phyloP scores from a whole-genome alignment of 2,113 vertebrate genomes.

The Notarius quadriscutis region DNA sequence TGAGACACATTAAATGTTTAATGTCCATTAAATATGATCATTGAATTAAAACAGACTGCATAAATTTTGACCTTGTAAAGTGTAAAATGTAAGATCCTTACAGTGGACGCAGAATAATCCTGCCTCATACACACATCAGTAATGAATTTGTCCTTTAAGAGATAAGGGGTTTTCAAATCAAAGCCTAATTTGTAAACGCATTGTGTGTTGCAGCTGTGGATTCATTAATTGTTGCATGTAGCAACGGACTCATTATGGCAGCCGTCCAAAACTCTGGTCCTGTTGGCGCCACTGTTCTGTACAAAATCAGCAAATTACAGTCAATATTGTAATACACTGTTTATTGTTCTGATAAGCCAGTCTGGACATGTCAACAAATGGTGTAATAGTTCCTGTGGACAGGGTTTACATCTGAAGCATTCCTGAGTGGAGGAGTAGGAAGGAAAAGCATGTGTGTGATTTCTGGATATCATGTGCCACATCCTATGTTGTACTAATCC shows the following conservation, averaged over 20 bases:
- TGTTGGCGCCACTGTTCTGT: neutral
- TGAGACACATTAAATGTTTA: neutral
- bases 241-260: constrained; percentile 19
- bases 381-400: neutral
- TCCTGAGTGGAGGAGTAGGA: neutral
- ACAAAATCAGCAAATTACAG: constrained; percentile 16
- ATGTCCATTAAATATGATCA: neutral
- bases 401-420: neutral
- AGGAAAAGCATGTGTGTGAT: neutral
- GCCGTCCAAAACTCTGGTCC: constrained; percentile 4
- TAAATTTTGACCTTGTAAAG: neutral
- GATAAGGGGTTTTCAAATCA: neutral
- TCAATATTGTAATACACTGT: constrained; percentile 25
- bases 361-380: neutral
- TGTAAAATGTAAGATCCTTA: neutral
- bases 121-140: neutral
- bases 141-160: constrained; percentile 8
- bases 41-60: neutral
- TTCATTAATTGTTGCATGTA: constrained; percentile 11
- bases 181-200: constrained; percentile 8
- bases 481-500: constrained; percentile 6
- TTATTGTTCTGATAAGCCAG: constrained; percentile 39
- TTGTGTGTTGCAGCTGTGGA: neutral
- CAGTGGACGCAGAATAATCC: neutral
- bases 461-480: neutral